Evolutionary conservation across 2,888 invertebrate genomes (phyloP).

Genomic region (Phyllotreta striolata): DNA sequence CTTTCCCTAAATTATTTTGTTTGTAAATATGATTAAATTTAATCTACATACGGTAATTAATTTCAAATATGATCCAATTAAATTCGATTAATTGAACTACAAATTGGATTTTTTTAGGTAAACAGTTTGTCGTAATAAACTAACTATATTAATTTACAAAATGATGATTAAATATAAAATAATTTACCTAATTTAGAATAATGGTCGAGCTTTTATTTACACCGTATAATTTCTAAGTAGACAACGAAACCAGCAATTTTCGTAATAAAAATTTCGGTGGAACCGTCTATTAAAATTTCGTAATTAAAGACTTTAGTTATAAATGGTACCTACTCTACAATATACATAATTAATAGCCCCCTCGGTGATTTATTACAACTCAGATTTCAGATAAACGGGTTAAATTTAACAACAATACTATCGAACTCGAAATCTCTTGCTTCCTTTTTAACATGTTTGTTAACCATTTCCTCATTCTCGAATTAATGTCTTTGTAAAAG

Average conservation of each 20-base stretch:
- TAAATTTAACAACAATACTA: slow-evolving; percentile 43
- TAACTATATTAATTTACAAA: too few relatives aligned
- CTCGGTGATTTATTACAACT: slow-evolving; percentile 39
- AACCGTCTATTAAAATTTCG: neutral
- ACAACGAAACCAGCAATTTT: neutral
- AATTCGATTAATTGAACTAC: too few relatives aligned
- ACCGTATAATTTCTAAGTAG: too few relatives aligned
- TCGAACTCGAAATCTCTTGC: slow-evolving; percentile 41
- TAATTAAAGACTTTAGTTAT: slow-evolving; percentile 14
- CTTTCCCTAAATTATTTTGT: too few relatives aligned
- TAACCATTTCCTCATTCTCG: slow-evolving; percentile 24
- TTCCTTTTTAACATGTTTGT: slow-evolving; percentile 40
- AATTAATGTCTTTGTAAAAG: neutral
- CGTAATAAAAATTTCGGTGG: neutral
- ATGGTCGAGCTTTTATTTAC: too few relatives aligned
- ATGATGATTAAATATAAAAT: too few relatives aligned
- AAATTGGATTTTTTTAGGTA: too few relatives aligned
- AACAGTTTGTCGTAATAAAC: too few relatives aligned
- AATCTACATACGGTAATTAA: too few relatives aligned
- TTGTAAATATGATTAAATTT: too few relatives aligned
- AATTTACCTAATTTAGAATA: too few relatives aligned
- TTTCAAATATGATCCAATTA: too few relatives aligned
- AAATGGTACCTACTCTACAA: slow-evolving; percentile 14
- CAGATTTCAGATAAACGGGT: slow-evolving; percentile 42
- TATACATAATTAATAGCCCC: slow-evolving; percentile 20